Conservation (phyloP, 2,888 invertebrate genomes). For the Yponomeuta evonymella region DNA sequence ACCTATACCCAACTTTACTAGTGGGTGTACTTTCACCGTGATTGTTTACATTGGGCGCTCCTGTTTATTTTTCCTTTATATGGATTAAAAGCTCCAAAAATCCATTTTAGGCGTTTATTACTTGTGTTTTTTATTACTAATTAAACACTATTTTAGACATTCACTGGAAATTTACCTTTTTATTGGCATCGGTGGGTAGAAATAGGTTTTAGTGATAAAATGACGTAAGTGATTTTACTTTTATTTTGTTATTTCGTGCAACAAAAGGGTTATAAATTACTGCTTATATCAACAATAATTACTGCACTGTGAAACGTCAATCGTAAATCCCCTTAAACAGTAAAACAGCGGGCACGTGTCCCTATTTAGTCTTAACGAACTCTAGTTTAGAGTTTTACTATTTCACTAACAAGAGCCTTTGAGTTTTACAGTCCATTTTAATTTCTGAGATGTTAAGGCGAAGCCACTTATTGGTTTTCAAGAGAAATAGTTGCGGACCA, state of each 20-base stretch:
- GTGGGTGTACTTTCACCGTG: slow-evolving; percentile 35
- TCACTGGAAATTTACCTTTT: no score
- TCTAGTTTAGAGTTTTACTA: neutral
- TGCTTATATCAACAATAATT: slow-evolving; percentile 1
- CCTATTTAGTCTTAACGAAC: neutral
- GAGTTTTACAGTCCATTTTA: neutral
- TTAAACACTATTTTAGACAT: neutral
- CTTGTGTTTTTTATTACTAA: slow-evolving; percentile 17
- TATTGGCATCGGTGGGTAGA: no score
- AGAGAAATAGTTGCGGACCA: no score
- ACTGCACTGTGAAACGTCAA: neutral
- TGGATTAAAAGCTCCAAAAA: slow-evolving; percentile 71
- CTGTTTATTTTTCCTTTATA: slow-evolving; percentile 71
- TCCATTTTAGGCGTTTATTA: slow-evolving; percentile 57
- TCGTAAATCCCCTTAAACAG: neutral
- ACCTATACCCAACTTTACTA: slow-evolving; percentile 23
- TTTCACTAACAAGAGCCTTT: neutral
- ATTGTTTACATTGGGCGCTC: slow-evolving; percentile 61
- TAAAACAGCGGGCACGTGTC: neutral
- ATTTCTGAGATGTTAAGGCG: neutral
- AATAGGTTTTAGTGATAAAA: neutral
- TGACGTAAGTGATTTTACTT: neutral
- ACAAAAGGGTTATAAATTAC: neutral
- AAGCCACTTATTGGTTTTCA: neutral
- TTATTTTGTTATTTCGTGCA: neutral